Conservation (phyloP, 1,140 invertebrate species). For the Contarinia nasturtii region DNA sequence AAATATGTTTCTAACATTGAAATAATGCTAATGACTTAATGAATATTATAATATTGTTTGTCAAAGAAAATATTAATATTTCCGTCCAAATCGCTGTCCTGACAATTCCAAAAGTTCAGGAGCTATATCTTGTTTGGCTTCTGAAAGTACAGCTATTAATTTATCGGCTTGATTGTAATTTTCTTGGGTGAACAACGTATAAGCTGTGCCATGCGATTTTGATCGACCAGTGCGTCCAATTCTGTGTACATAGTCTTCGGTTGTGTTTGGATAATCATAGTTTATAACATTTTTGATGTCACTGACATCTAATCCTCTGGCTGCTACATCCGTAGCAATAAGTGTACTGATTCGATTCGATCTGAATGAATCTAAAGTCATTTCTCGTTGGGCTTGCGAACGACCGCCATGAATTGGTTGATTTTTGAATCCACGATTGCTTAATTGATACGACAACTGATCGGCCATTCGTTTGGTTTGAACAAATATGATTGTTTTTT, state of each 20-base stretch:
- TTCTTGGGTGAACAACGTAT: conserved; percentile 91
- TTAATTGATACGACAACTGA: conserved; percentile 65
- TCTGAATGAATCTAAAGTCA: conserved; percentile 79
- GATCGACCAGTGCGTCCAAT: conserved; percentile 86
- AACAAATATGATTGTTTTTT: conserved; percentile 85
- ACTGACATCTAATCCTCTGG: conserved; percentile 72
- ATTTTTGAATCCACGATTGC: conserved; percentile 76
- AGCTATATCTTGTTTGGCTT: conserved; percentile 66
- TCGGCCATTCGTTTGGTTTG: conserved; percentile 92
- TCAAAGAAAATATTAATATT: no score
- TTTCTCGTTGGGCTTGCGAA: conserved; percentile 78
- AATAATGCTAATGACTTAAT: no score
- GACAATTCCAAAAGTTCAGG: no score
- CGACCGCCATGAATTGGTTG: conserved; percentile 90
- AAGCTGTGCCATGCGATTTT: conserved; percentile 54
- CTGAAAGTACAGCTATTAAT: conserved; percentile 75
- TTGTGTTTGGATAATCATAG: conserved; percentile 93
- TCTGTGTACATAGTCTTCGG: conserved; percentile 97
- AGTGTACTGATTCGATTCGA: conserved; percentile 68
- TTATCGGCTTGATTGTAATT: conserved; percentile 87
- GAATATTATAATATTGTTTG: no score
- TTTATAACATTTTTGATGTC: conserved; percentile 99
- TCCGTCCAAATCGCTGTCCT: no score
- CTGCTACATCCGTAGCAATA: conserved; percentile 93
- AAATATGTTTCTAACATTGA: no score